phyloP scores from a whole-genome alignment of 1,140 invertebrate genomes.

The Gryon sp. region DNA sequence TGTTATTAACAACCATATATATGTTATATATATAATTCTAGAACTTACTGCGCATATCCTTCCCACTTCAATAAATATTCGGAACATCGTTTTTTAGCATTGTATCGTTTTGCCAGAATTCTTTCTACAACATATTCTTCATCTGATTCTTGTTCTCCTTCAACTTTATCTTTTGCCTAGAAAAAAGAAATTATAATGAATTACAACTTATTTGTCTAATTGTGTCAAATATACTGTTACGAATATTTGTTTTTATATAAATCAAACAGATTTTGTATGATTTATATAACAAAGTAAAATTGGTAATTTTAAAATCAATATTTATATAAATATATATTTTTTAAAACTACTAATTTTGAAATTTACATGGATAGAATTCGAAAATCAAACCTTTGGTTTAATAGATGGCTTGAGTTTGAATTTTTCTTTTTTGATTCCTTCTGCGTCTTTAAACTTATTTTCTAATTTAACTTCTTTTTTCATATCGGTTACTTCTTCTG shows the following conservation, averaged over 20 bases:
- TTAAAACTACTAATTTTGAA: no score
- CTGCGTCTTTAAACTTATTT: conserved; percentile 51
- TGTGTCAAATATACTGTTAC: no score
- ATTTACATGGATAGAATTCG: no score
- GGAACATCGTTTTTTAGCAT: conserved; percentile 86
- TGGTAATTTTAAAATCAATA: not conserved
- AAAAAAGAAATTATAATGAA: no score
- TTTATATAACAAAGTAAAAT: not conserved
- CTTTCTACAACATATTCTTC: conserved; percentile 87
- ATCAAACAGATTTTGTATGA: no score
- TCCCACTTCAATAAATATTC: conserved; percentile 92
- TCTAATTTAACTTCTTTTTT: conserved; percentile 65
- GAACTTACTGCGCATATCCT: conserved; percentile 86
- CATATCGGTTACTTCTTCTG: conserved; percentile 67
- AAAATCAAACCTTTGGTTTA: conserved; percentile 71
- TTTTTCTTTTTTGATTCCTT: conserved; percentile 66
- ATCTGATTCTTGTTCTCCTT: conserved; percentile 76
- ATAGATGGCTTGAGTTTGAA: conserved; percentile 72
- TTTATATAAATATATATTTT: no score
- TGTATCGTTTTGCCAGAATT: conserved; percentile 89
- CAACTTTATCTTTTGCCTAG: conserved; percentile 62
- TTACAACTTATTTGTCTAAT: no score
- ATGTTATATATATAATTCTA: no score
- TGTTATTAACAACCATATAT: no score
- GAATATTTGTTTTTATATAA: no score